Evolutionary conservation across 2,113 vertebrate genomes (phyloP).

Genomic region (Chroicocephalus ridibundus): DNA sequence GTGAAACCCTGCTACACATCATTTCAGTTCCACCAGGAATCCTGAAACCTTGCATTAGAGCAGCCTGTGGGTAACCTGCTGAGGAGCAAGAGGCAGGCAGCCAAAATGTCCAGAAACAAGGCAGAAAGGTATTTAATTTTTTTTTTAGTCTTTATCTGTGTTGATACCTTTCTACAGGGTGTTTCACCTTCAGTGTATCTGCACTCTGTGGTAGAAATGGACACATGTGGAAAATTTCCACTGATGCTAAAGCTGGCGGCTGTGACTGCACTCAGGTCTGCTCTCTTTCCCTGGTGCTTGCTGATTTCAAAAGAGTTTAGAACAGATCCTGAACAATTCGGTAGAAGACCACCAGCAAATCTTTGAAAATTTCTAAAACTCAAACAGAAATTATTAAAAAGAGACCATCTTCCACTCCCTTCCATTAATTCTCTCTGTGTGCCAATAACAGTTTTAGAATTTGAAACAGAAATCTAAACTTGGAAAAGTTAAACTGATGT

Average conservation of each 20-base stretch:
- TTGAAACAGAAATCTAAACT: not conserved
- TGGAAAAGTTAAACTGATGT: not conserved
- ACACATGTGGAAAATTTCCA: not conserved
- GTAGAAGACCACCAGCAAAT: not conserved
- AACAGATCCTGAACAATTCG: not conserved
- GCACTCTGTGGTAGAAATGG: not conserved
- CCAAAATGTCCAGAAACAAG: not conserved
- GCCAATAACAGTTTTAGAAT: not conserved
- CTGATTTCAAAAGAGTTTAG: not conserved
- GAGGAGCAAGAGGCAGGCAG: not conserved
- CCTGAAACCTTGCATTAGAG: not conserved
- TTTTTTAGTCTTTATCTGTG: not conserved
- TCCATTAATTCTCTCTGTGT: not conserved
- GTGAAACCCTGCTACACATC: not conserved
- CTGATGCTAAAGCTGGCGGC: not conserved
- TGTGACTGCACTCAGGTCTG: not conserved
- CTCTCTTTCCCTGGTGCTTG: not conserved
- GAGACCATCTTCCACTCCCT: not conserved
- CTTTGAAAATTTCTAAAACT: not conserved
- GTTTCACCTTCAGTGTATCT: not conserved
- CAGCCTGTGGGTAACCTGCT: not conserved
- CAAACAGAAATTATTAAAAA: not conserved
- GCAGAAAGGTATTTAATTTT: not conserved
- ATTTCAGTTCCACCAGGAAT: not conserved
- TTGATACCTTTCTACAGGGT: not conserved